Evolutionary conservation across 1,140 invertebrate genomes (phyloP).

Genomic region (Drosophila takahashii): DNA sequence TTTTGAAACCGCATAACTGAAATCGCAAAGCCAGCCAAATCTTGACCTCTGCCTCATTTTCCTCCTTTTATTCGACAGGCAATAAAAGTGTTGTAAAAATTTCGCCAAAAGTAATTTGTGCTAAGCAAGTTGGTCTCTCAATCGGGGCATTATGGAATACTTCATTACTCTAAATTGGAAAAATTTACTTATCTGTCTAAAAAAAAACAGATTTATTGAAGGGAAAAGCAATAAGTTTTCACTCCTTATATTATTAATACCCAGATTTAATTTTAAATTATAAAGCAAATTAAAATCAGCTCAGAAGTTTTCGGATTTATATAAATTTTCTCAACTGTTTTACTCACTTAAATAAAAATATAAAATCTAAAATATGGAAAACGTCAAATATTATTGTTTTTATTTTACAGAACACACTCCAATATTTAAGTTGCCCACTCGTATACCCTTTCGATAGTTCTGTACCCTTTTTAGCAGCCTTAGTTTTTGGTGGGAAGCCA

Average conservation of each 20-base stretch:
- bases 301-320: too few species aligned
- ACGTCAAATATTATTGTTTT: not conserved
- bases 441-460: constrained; percentile 1
- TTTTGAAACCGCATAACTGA: constrained; percentile 80
- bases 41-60: constrained; percentile 50
- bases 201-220: not conserved
- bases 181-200: not conserved
- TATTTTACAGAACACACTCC: not conserved
- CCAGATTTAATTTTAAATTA: too few species aligned
- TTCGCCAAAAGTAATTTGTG: constrained; percentile 66
- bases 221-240: too few species aligned
- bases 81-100: constrained; percentile 80
- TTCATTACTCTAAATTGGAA: not conserved
- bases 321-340: too few species aligned
- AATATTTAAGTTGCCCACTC: not conserved
- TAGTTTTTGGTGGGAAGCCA: constrained; percentile 30
- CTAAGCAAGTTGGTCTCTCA: constrained; percentile 10
- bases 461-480: constrained; percentile 16
- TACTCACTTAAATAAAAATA: too few species aligned
- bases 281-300: too few species aligned
- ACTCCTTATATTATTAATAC: too few species aligned
- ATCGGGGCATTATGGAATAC: not conserved
- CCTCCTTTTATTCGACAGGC: constrained; percentile 64
- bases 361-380: not conserved
- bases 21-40: constrained; percentile 76